Base-by-base conservation (phyloP, 2,888 invertebrate species). In the Apamea anceps region DNA sequence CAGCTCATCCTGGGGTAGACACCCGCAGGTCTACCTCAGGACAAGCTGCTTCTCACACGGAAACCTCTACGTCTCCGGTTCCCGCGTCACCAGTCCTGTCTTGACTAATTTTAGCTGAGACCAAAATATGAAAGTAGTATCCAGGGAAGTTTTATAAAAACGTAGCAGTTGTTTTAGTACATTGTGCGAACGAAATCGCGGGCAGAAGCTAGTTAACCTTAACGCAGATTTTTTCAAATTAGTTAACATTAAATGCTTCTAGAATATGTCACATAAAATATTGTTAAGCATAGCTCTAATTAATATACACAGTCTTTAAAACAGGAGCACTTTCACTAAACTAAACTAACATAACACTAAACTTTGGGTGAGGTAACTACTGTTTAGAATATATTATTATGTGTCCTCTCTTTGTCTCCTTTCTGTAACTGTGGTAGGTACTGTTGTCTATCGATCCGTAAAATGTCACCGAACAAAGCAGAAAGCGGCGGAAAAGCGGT, bases 361-460 rank as follows among this genome's bases (percentile, higher is more conserved):
- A 80, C n/a, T 45, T 68, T 28, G 48, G 37, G n/a, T 60, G 32
- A 67, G 32, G 25, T 57, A 62, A 37, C 63, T 78, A 72, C 67
- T 45, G 70, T 73, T 82, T 80, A 45, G 80, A 79, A 84, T 72
- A 48, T 65, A 72, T 62, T 66, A 73, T 37, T 51, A 70, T 54
- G 63, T 72, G 51, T 70, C n/a, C 68, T 62, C 68, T 82, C 78
- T 82, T 75, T 86, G 72, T 82, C 66, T 79, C 42, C 37, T 72
- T 42, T 48, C 37, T 72, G 51, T 63, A 63, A 48, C 72, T 67
- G 67, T 65, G 45, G 74, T 68, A 87, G 37, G 42, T 79, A 77
- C 72, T 68, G 68, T 72, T 71, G 42, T 71, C 85, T 87, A 84
- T 87, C 66, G 85, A 87, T 87, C 77, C 77, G 72, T 75, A 63